Percentiles rank a stretch among this genome's conserved stretches.
These are phyloP conservation scores for Barnardius zonarius DNA, from an alignment of 2,113 vertebrate species.

Conservation along the genomic window DNA sequence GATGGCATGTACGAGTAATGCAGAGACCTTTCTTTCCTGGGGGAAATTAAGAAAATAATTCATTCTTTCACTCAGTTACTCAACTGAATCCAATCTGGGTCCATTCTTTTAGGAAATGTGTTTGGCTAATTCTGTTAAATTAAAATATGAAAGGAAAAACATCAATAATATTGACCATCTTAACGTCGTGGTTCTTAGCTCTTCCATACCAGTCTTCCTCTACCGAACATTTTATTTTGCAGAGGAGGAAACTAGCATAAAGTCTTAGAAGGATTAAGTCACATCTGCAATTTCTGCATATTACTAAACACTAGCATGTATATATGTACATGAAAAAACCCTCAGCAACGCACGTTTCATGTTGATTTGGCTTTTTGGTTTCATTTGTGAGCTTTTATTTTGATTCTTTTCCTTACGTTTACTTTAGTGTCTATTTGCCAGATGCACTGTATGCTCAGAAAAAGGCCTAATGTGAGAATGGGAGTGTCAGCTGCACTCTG, in stretches of 20 bases:
- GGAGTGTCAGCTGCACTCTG: background rate
- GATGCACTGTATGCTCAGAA: background rate
- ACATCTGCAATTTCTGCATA: background rate
- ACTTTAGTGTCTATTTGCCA: background rate
- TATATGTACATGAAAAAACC: background rate
- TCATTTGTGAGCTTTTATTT: background rate
- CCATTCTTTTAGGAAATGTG: constrained; percentile 16
- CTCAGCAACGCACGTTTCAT: background rate
- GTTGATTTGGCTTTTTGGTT: background rate
- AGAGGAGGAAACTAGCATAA: background rate
- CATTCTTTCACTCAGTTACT: constrained; percentile 22
- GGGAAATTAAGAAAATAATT: constrained; percentile 56
- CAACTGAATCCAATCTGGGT: constrained; percentile 5
- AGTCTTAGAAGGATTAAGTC: background rate
- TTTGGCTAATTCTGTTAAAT: constrained; percentile 3
- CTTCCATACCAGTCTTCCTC: background rate
- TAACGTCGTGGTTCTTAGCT: background rate
- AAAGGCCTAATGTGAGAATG: background rate
- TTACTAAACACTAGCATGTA: background rate
- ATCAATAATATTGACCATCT: background rate
- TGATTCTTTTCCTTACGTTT: background rate
- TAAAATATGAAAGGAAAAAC: constrained; percentile 12
- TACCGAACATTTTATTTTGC: background rate
- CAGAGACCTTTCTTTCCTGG: constrained; percentile 19
- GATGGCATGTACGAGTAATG: background rate